phyloP scores from a whole-genome alignment of 2,797 vertebrate genomes.

The Myotis findleyi region DNA sequence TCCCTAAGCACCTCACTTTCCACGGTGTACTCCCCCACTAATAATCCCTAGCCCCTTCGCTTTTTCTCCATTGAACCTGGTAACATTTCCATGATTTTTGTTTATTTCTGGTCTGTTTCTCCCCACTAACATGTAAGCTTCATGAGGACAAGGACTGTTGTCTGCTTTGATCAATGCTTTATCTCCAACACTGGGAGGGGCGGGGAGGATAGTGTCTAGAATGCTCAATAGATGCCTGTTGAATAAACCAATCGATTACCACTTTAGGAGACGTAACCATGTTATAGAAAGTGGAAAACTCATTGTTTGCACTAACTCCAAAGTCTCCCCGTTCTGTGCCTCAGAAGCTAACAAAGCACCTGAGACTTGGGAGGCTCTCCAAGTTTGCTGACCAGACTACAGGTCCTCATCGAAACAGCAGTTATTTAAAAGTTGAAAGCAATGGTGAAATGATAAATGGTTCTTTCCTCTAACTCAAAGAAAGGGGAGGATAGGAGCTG shows the following conservation, averaged over 20 bases:
- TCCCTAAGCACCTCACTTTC: neutral
- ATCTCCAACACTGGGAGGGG: neutral
- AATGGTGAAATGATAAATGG: neutral
- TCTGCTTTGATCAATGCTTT: neutral
- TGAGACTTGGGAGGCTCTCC: neutral
- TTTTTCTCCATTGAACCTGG: neutral
- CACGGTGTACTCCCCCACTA: neutral
- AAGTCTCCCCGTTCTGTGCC: neutral
- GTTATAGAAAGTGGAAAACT: neutral
- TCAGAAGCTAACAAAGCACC: neutral
- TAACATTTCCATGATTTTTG: neutral
- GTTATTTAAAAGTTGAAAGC: constrained; percentile 3
- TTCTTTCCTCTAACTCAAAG: constrained; percentile 10
- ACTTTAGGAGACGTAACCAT: neutral
- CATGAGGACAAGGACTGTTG: neutral
- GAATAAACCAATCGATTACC: neutral
- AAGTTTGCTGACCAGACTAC: neutral
- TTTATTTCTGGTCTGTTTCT: neutral
- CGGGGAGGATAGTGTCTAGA: neutral
- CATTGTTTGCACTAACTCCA: neutral
- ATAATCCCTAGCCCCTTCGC: neutral
- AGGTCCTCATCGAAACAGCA: neutral
- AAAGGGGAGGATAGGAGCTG: neutral
- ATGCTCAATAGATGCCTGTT: neutral
- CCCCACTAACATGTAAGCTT: neutral